phyloP scores from a whole-genome alignment of 2,888 invertebrate genomes.

The Drosophila mettleri region DNA sequence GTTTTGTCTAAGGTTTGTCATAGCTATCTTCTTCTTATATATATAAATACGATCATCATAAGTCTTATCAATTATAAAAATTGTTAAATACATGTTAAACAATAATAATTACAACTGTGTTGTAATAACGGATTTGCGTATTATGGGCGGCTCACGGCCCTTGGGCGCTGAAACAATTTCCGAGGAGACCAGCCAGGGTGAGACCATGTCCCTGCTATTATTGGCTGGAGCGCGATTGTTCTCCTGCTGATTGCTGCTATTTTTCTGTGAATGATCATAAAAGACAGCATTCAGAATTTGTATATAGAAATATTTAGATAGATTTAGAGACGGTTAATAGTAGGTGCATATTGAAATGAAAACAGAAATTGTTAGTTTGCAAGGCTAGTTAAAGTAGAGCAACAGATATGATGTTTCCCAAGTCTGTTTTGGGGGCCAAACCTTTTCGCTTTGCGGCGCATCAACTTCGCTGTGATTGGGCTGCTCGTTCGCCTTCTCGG shows the following conservation, averaged over 20 bases:
- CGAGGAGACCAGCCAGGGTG: conserved; percentile 93
- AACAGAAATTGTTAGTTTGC: conserved; percentile 53
- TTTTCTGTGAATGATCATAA: conserved; percentile 78
- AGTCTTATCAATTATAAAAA: conserved; percentile 64
- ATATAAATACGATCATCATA: conserved; percentile 73
- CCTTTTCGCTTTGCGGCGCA: conserved; percentile 79
- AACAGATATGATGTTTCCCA: conserved; percentile 39
- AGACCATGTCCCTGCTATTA: conserved; percentile 87
- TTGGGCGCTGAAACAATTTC: conserved; percentile 89
- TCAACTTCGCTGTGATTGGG: conserved; percentile 66
- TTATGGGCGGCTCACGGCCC: conserved; percentile 89
- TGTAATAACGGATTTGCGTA: conserved; percentile 94
- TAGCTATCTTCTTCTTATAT: conserved; percentile 54
- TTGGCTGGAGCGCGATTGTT: conserved; percentile 85
- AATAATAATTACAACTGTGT: conserved; percentile 89
- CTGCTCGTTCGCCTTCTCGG: conserved; percentile 59
- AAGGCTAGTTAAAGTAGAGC: conserved; percentile 48
- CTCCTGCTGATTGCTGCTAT: conserved; percentile 71
- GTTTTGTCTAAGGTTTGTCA: conserved; percentile 70
- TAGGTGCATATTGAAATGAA: conserved; percentile 70
- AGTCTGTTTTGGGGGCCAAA: conserved; percentile 67
- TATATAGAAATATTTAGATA: not conserved
- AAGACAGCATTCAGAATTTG: not conserved
- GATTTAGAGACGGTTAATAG: conserved; percentile 44
- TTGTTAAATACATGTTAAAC: conserved; percentile 51